Evolutionary conservation across 2,113 vertebrate species (phyloP).

Genomic region (Ophthalmolycus amberensis): DNA sequence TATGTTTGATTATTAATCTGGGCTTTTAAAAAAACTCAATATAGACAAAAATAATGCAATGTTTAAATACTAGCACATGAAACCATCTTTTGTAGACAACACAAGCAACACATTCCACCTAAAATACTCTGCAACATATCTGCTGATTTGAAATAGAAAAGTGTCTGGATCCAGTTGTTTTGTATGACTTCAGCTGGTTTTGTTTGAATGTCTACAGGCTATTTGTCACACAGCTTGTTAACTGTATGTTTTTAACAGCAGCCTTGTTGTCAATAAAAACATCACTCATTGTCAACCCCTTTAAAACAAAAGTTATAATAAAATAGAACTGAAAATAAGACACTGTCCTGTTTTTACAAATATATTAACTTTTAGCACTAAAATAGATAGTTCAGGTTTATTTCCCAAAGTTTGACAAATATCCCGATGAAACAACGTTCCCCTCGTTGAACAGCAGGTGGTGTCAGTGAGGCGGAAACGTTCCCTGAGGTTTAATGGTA

Average conservation of each 20-base stretch:
- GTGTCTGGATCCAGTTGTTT: not conserved
- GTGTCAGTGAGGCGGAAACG: not conserved
- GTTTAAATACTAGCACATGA: slow-evolving; percentile 4
- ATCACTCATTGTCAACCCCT: not conserved
- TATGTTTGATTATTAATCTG: slow-evolving; percentile 1
- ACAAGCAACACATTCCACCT: not conserved
- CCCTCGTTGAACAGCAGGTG: slow-evolving; percentile 48
- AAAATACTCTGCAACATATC: not conserved
- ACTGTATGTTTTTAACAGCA: slow-evolving; percentile 22
- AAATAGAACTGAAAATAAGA: slow-evolving; percentile 16
- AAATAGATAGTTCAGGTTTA: not conserved
- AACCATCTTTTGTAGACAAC: not conserved
- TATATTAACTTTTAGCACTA: not conserved
- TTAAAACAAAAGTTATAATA: slow-evolving; percentile 31
- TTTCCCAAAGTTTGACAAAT: not conserved
- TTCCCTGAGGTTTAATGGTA: not conserved
- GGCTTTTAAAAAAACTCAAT: not conserved
- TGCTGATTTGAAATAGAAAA: not conserved
- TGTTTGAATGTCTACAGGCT: slow-evolving; percentile 13
- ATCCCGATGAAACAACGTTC: not conserved
- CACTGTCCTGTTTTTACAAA: not conserved
- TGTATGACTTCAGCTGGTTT: not conserved
- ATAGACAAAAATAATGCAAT: not conserved
- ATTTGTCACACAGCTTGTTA: slow-evolving; percentile 24
- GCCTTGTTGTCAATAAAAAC: slow-evolving; percentile 6